Evolutionary conservation across 2,888 invertebrate species (phyloP), one percentile per base, ranked within the genome.

Genomic region (Noctua pronuba): DNA sequence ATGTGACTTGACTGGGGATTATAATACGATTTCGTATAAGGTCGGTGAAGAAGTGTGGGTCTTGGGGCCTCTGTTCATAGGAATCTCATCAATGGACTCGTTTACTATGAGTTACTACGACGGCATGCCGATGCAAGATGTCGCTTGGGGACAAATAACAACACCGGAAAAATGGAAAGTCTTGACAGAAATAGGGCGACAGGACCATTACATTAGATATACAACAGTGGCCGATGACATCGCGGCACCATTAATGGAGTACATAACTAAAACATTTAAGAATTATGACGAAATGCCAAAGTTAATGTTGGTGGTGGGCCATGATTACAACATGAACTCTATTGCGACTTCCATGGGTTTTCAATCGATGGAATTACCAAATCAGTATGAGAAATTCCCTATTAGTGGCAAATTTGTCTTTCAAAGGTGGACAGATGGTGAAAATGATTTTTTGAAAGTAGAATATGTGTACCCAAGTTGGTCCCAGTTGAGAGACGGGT

Each of bases 371-470:
- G 66, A 49, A 11, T 79, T 88, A 55, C 88, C 85, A 10, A 58
- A 85, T 79, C 85, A 88, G n/a, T 82, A 49, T n/a, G 88, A 88
- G 18, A 49, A 73, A 5, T 79, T n/a, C 28, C 88, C 88, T 11
- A 82, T 86, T 71, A 80, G 88, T 8, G 84, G 88, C 2, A 88
- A 86, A 70, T 38, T 83, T 8, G 88, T 88, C 28, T 88, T 88
- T 67, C 85, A 88, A 74, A 85, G 77, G 44, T 88, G 88, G 88
- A 66, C 81, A 38, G 82, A 86, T 70, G 49, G 52, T 35, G 16
- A 58, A 28, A 81, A 44, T 16, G 88, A 88, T 65, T 88, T 82
- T 81, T 84, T 88, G 70, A 88, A 85, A 85, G 71, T 83, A 7
- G 88, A 88, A 75, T 80, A 80, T 64, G 77, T 88, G 38, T 88